Evolutionary conservation across 1,140 invertebrate species (phyloP).

Genomic region (Coelopa frigida): DNA sequence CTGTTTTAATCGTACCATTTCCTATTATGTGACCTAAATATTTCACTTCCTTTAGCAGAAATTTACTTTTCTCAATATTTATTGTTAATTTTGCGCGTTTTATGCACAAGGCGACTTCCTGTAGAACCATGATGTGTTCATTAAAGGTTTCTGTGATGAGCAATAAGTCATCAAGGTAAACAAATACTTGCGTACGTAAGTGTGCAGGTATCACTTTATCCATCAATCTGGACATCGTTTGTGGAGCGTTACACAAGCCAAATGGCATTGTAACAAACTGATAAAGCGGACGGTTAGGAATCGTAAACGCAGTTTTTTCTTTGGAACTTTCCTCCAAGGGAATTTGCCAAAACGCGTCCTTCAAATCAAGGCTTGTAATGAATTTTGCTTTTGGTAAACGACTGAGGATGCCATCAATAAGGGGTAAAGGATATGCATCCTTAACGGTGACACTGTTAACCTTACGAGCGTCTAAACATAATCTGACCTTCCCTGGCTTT

Average conservation of each 20-base stretch:
- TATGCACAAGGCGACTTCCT: slow-evolving; percentile 1
- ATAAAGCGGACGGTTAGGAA: slow-evolving; percentile 32
- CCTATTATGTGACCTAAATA: slow-evolving; percentile 6
- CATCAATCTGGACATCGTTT: slow-evolving; percentile 11
- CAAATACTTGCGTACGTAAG: slow-evolving; percentile 17
- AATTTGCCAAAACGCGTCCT: slow-evolving; percentile 9
- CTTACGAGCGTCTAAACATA: slow-evolving; percentile 29
- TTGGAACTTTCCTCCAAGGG: slow-evolving; percentile 11
- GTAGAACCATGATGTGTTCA: slow-evolving; percentile 1
- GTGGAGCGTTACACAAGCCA: slow-evolving; percentile 19
- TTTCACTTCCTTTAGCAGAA: slow-evolving; percentile 22
- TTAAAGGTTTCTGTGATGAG: slow-evolving; percentile 9
- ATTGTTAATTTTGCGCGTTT: slow-evolving; percentile 17
- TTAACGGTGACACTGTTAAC: slow-evolving; percentile 24
- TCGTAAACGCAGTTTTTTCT: slow-evolving; percentile 41
- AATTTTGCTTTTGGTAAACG: slow-evolving; percentile 16
- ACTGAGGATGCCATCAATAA: slow-evolving; percentile 32
- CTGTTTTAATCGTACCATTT: slow-evolving; percentile 35
- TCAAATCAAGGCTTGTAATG: slow-evolving; percentile 24
- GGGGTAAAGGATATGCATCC: slow-evolving; percentile 24
- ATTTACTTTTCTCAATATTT: slow-evolving; percentile 20
- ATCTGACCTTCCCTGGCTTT: slow-evolving; percentile 15
- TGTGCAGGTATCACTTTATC: slow-evolving; percentile 37
- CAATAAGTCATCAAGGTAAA: slow-evolving; percentile 13
- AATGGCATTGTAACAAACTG: slow-evolving; percentile 17